Base-by-base conservation (phyloP, 2,113 vertebrate genomes). In the Prolemur simus region DNA sequence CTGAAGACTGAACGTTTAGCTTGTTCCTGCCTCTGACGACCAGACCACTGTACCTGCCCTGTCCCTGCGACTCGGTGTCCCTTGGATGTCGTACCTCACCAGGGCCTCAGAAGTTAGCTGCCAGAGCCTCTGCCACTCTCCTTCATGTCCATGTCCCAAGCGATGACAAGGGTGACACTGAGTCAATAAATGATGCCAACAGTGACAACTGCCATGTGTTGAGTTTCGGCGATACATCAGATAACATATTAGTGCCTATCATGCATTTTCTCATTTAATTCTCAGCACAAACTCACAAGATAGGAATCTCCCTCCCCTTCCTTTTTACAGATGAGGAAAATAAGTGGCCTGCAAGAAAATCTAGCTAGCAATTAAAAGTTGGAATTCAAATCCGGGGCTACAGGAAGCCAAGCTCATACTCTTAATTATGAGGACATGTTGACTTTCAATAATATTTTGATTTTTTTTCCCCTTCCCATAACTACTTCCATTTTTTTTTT, bases 211-310 rank as follows among this genome's bases (percentile, higher is more conserved):
- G 4, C 37, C 32, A 37, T 5, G 2, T 42, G 23, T 21, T n/a
- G 87, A 74, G 27, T 17, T 18, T 77, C 37, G 58, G 45, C 3
- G 29, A 66, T 15, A 27, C 6, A 37, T 6, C 20, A 52, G 4
- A 10, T 13, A 21, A 5, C 15, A 2, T 14, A 7, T 4, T 37
- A 23, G 23, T 9, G 8, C 23, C 29, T 15, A 1, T 54, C 58
- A 42, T 7, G 25, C 0, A 8, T 58, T 15, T 45, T 81, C 32
- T 89, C 15, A 2, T 63, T 87, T n/a, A n/a, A 74, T 82, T 85
- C 12, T 87, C 27, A 37, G 15, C 20, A 45, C 3, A 42, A 25
- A 27, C 29, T 13, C 21, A 27, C 0, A 7, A 74, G 49, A n/a
- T 58, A 80, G 34, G 64, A 74, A 34, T 47, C 13, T 29, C 18